These are phyloP conservation scores for Heliocidaris tuberculata DNA, from an alignment of 35 echinoderm and acorn worm species.

Conservation along the genomic window DNA sequence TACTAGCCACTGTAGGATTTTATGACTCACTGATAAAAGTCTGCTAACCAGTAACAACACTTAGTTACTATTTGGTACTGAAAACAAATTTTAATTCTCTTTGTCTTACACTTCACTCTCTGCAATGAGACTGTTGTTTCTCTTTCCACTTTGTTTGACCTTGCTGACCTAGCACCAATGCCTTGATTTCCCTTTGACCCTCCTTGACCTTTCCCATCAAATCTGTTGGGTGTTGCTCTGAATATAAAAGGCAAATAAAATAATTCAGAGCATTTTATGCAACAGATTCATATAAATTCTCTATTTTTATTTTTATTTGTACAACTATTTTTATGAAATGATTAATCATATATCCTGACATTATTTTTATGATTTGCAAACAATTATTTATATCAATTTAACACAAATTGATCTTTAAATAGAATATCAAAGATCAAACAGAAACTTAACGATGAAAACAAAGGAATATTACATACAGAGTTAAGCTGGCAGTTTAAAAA, in stretches of 20 bases:
- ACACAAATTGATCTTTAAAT: no score
- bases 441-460: no score
- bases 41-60: no score
- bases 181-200: slow-evolving; percentile 55
- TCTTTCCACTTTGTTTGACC: slow-evolving; percentile 52
- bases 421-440: no score
- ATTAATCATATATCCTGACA: neutral
- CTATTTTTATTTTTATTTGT: neutral
- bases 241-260: neutral
- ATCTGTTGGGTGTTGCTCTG: slow-evolving; percentile 64
- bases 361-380: neutral
- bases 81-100: no score
- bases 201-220: slow-evolving; percentile 67
- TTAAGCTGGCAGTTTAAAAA: no score
- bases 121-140: slow-evolving; percentile 81
- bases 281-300: neutral
- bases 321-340: neutral
- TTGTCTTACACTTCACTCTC: slow-evolving; percentile 79
- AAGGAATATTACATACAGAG: no score
- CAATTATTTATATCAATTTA: no score
- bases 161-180: slow-evolving; percentile 62
- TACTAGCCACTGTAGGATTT: no score
- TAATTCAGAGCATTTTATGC: neutral
- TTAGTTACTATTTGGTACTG: no score
- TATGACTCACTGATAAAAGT: no score